Evolutionary conservation across 2,888 invertebrate species (phyloP), one percentile per base, ranked within the genome.

Genomic region (Spatulosminthurus flaviceps): DNA sequence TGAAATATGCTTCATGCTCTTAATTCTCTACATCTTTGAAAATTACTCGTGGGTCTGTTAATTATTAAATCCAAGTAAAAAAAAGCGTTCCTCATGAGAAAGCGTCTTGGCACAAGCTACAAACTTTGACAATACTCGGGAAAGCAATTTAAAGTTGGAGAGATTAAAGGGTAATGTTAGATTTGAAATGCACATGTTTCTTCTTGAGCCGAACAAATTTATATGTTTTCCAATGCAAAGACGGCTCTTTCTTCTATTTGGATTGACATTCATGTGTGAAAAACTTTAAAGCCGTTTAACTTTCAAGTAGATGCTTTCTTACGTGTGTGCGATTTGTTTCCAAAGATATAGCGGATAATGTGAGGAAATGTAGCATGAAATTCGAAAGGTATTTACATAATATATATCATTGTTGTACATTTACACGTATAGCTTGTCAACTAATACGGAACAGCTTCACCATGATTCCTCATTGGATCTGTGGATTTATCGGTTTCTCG

Each of bases 401-500:
- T n/a, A n/a, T n/a, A n/a, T n/a, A n/a, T n/a, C 24, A 24, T 64
- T 24, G 11, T 21, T 64, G 11, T 64, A 13, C 61, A 5, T 61
- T 13, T 61, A 7, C 61, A 9, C n/a, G n/a, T 61, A 13, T 41
- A 80, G 80, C 21, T 51, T 80, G 42, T 77, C 34, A 29, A 43
- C 34, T 19, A 29, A 77, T 19, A 77, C 80, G 19, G 67, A 29
- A 13, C 43, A 77, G 29, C 80, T 80, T 22, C 22, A 73, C 34
- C 80, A 80, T 60, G 43, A 74, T 28, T 19, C 51, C 0, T 24
- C 69, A 7, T 0, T 71, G 22, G 80, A 80, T 70, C 61, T 80
- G 0, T 80, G 80, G 80, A 41, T 80, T 19, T 72, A 78, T 34
- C 77, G 80, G 2, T 22, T 80, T n/a, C n/a, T 78, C 16, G 75